phyloP scores from a whole-genome alignment of 2,797 vertebrate species.

The Pseudochirops cupreus region DNA sequence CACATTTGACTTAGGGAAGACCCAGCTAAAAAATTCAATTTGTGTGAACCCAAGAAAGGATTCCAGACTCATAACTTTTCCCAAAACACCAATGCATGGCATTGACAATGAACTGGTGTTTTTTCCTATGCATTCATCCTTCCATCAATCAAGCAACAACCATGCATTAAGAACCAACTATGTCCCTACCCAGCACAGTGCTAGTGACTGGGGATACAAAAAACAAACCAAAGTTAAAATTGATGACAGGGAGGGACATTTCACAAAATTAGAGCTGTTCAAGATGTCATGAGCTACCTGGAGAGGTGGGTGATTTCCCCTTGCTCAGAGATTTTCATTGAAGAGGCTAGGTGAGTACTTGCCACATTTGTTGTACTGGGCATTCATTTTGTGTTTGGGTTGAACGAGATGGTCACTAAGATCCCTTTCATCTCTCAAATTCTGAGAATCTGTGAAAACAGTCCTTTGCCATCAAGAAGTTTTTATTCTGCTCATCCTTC shows the following conservation, averaged over 20 bases:
- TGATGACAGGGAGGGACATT: background rate
- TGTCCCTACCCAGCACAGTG: background rate
- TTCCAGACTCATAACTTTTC: background rate
- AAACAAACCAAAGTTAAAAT: background rate
- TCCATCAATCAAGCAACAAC: background rate
- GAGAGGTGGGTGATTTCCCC: background rate
- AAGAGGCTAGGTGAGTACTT: background rate
- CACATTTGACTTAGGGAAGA: background rate
- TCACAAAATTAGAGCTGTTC: background rate
- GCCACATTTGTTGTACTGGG: background rate
- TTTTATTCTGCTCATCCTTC: background rate
- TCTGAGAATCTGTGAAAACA: background rate
- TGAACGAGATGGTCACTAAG: background rate
- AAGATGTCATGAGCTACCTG: background rate
- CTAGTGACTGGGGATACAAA: background rate
- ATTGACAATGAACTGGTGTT: background rate
- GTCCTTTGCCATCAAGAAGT: constrained; percentile 29
- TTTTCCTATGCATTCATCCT: background rate
- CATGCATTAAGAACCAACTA: background rate
- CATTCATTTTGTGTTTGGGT: background rate
- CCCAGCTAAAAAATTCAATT: background rate
- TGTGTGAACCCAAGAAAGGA: background rate
- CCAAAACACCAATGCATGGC: background rate
- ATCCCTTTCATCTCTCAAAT: background rate
- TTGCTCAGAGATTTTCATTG: background rate